These are phyloP conservation scores for Lutraria rhynchaena DNA, from an alignment of 1,140 invertebrate species.

Conservation along the genomic window DNA sequence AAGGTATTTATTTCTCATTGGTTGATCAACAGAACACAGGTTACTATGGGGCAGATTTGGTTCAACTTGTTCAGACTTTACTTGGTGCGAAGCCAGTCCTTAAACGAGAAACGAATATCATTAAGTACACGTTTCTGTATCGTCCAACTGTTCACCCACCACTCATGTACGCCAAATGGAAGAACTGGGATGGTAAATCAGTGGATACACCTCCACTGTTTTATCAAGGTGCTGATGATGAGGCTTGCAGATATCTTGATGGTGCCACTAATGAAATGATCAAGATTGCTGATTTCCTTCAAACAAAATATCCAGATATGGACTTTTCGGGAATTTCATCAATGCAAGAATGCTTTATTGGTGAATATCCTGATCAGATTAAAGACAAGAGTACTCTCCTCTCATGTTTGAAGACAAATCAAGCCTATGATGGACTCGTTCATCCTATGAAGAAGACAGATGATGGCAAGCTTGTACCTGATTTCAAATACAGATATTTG, in stretches of 20 bases:
- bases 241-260: slow-evolving; percentile 59
- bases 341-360: slow-evolving; percentile 66
- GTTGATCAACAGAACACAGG: slow-evolving; percentile 57
- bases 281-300: slow-evolving; percentile 61
- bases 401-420: slow-evolving; percentile 67
- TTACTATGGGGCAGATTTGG: slow-evolving; percentile 10
- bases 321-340: slow-evolving; percentile 63
- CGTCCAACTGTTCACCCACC: slow-evolving; percentile 69
- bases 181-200: slow-evolving; percentile 73
- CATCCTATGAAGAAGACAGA: slow-evolving; percentile 70
- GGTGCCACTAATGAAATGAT: slow-evolving; percentile 68
- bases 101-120: slow-evolving; percentile 57
- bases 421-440: slow-evolving; percentile 65
- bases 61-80: slow-evolving; percentile 60
- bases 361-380: slow-evolving; percentile 65
- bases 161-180: slow-evolving; percentile 71
- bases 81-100: slow-evolving; percentile 61
- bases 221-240: slow-evolving; percentile 71
- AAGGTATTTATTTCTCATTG: slow-evolving; percentile 41
- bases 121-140: slow-evolving; percentile 67
- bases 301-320: slow-evolving; percentile 53
- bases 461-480: slow-evolving; percentile 65
- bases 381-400: slow-evolving; percentile 62
- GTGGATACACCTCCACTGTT: slow-evolving; percentile 67
- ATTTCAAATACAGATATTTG: slow-evolving; percentile 68